These are phyloP conservation scores for Sebastolobus alascanus DNA, from an alignment of 2,797 vertebrate genomes.

Conservation along the genomic window DNA sequence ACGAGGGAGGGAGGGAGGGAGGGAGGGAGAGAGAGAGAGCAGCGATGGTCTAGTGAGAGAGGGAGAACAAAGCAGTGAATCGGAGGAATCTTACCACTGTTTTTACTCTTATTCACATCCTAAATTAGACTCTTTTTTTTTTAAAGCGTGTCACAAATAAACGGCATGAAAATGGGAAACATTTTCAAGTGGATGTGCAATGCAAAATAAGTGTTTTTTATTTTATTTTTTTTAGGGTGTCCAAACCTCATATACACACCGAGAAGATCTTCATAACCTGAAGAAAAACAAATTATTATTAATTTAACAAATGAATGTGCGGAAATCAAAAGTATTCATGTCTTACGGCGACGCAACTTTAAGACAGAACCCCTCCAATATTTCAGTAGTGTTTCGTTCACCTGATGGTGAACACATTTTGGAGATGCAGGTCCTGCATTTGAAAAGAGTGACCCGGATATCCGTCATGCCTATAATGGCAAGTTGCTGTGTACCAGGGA, in stretches of 20 bases:
- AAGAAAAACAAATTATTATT: too few species aligned
- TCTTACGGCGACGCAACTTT: neutral
- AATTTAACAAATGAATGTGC: too few species aligned
- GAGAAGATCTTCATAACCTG: too few species aligned
- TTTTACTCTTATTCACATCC: neutral
- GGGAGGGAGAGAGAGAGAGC: too few species aligned
- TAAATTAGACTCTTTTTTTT: neutral
- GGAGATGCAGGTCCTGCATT: neutral
- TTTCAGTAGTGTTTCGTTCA: neutral
- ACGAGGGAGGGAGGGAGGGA: too few species aligned
- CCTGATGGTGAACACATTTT: neutral
- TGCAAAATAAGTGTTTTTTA: neutral
- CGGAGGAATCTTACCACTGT: neutral
- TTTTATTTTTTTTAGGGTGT: too few species aligned
- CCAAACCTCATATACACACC: too few species aligned
- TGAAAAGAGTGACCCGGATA: neutral
- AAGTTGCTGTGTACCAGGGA: neutral
- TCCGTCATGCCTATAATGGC: neutral
- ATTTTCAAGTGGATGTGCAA: neutral
- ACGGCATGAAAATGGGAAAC: neutral
- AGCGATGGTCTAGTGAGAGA: too few species aligned
- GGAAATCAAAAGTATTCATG: neutral
- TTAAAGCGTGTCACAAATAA: neutral
- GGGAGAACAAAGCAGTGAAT: too few species aligned
- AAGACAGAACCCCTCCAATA: neutral